These are phyloP conservation scores for Tinea pellionella DNA, from an alignment of 2,888 invertebrate species.

Conservation along the genomic window DNA sequence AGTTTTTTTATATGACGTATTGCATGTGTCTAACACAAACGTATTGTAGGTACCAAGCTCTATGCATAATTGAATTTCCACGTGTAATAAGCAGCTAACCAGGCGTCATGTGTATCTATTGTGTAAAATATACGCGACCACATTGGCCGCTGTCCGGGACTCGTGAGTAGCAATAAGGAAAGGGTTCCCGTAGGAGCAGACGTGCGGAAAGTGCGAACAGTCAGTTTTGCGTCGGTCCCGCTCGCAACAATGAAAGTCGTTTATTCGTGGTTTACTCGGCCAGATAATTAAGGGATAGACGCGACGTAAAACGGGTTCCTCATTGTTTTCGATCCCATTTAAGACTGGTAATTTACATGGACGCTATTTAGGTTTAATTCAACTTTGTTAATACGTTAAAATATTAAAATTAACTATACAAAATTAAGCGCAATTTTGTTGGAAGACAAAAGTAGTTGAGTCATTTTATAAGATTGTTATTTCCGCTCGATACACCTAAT, in stretches of 20 bases:
- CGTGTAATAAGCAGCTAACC: background rate
- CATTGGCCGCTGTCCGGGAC: constrained; percentile 1
- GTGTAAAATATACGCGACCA: background rate
- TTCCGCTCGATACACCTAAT: background rate
- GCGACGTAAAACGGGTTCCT: constrained; percentile 23
- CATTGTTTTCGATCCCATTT: constrained; percentile 29
- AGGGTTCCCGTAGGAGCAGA: constrained; percentile 4
- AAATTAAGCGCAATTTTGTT: background rate
- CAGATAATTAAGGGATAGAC: constrained; percentile 28
- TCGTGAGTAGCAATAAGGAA: background rate
- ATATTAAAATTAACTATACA: constrained; percentile 6
- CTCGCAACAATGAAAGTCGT: constrained; percentile 18
- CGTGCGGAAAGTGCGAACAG: constrained; percentile 11
- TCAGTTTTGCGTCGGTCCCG: background rate
- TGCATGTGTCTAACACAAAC: too few species aligned
- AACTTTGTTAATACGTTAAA: constrained; percentile 15
- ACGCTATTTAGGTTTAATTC: constrained; percentile 26
- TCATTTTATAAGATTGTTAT: background rate
- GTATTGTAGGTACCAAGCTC: too few species aligned
- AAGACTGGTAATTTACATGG: constrained; percentile 26
- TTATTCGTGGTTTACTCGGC: constrained; percentile 26
- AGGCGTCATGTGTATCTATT: background rate
- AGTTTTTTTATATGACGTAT: too few species aligned
- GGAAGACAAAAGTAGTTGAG: background rate
- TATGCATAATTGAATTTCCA: background rate